These are phyloP conservation scores for Cantharis nigra DNA, from an alignment of 2,888 invertebrate species.

Conservation along the genomic window DNA sequence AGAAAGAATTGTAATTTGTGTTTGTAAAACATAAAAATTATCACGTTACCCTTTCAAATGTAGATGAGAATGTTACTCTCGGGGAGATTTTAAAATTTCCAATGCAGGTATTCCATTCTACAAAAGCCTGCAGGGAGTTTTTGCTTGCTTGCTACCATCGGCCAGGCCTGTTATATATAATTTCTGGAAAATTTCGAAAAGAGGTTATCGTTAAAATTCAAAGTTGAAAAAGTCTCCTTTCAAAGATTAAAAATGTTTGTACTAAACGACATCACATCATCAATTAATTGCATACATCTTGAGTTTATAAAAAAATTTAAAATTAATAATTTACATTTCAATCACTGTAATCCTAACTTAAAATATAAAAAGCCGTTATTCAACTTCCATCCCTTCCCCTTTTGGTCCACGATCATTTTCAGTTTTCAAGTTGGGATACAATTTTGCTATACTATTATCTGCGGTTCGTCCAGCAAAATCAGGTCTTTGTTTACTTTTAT, in stretches of 20 bases:
- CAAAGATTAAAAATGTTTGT: neutral
- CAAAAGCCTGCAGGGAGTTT: no score
- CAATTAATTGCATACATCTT: neutral
- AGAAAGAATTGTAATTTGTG: no score
- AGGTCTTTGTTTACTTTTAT: slow-evolving; percentile 55
- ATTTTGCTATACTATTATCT: slow-evolving; percentile 66
- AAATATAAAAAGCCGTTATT: slow-evolving; percentile 27
- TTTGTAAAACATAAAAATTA: no score
- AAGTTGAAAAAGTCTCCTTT: neutral
- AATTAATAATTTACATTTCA: neutral
- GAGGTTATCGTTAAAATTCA: no score
- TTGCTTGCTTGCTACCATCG: no score
- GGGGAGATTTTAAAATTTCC: no score
- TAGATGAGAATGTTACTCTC: no score
- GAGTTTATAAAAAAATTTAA: neutral
- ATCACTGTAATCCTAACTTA: neutral
- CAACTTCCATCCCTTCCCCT: slow-evolving; percentile 51
- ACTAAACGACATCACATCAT: neutral
- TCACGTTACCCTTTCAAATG: no score
- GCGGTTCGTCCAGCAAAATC: slow-evolving; percentile 66
- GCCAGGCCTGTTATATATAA: no score
- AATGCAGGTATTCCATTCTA: no score
- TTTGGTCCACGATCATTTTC: slow-evolving; percentile 56
- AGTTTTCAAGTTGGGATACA: slow-evolving; percentile 74
- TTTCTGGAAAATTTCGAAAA: no score